phyloP scores from a whole-genome alignment of 92 coral and sea anemone genomes.

The Phenganax stokvisi region DNA sequence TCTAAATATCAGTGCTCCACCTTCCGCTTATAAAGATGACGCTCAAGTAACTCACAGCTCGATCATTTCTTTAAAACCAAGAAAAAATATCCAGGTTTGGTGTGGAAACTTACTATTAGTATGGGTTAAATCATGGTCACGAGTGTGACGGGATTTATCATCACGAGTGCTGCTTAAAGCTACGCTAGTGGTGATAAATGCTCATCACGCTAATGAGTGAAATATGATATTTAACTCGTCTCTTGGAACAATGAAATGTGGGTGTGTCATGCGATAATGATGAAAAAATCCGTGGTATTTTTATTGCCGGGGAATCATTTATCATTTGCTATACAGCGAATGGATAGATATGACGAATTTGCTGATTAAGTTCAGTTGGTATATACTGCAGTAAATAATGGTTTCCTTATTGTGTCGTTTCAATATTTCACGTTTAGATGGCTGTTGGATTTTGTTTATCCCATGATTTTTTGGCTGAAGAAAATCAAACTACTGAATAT shows the following conservation, averaged over 20 bases:
- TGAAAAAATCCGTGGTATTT: background rate
- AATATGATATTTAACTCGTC: too few relatives aligned
- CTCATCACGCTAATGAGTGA: too few relatives aligned
- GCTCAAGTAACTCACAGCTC: conserved; percentile 34
- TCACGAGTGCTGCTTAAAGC: too few relatives aligned
- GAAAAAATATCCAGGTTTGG: conserved; percentile 73
- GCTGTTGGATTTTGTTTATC: conserved; percentile 37
- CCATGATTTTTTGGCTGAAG: conserved; percentile 9
- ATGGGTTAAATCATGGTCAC: too few relatives aligned
- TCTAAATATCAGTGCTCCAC: conserved; percentile 67
- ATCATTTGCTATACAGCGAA: background rate
- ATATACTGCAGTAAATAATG: background rate
- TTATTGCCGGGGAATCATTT: background rate
- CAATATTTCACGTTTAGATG: conserved; percentile 14
- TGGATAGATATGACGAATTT: too few relatives aligned
- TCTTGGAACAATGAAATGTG: too few relatives aligned
- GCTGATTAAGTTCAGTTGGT: too few relatives aligned
- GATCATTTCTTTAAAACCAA: conserved; percentile 66
- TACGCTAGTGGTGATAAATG: too few relatives aligned
- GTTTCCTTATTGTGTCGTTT: background rate
- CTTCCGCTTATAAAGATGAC: conserved; percentile 48
- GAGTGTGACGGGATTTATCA: too few relatives aligned
- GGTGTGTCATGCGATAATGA: too few relatives aligned
- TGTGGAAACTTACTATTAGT: background rate
- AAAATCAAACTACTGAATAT: conserved; percentile 8